A percentile compares a stretch with the other conserved stretches of the same genome.
Evolutionary conservation across 2,113 vertebrate genomes (phyloP).

Genomic region (Nycticebus coucang): DNA sequence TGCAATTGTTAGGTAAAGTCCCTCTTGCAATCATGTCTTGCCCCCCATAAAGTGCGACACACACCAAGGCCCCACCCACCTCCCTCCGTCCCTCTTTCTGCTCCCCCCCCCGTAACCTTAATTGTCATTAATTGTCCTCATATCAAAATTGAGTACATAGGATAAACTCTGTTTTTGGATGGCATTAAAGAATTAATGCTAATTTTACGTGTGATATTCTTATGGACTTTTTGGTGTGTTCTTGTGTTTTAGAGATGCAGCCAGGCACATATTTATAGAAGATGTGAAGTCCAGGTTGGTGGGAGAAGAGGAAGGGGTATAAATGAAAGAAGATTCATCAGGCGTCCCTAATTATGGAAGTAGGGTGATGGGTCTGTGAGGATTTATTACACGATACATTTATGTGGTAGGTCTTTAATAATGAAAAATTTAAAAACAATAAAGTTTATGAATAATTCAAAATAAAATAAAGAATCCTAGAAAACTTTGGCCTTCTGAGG

Average conservation of each 20-base stretch:
- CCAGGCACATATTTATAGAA: background rate
- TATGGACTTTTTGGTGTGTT: background rate
- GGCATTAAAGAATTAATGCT: background rate
- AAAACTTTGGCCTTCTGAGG: background rate
- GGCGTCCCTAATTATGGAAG: background rate
- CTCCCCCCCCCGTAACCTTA: too few relatives aligned
- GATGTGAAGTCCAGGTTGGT: background rate
- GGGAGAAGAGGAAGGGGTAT: background rate
- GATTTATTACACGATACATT: background rate
- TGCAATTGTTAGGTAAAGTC: too few relatives aligned
- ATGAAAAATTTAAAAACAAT: background rate
- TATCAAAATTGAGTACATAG: too few relatives aligned
- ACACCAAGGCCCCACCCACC: too few relatives aligned
- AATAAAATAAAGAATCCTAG: constrained; percentile 13
- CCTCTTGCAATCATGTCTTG: too few relatives aligned
- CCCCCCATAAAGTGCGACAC: too few relatives aligned
- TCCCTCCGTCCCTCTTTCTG: too few relatives aligned
- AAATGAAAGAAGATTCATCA: background rate
- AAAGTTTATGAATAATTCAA: background rate
- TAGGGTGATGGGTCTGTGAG: background rate
- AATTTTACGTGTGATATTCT: background rate
- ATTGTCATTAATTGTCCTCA: too few relatives aligned
- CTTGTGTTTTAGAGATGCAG: background rate
- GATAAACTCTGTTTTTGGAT: background rate
- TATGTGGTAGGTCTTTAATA: background rate